Conservation (phyloP, 2,113 vertebrate species). For the Sminthopsis crassicaudata region DNA sequence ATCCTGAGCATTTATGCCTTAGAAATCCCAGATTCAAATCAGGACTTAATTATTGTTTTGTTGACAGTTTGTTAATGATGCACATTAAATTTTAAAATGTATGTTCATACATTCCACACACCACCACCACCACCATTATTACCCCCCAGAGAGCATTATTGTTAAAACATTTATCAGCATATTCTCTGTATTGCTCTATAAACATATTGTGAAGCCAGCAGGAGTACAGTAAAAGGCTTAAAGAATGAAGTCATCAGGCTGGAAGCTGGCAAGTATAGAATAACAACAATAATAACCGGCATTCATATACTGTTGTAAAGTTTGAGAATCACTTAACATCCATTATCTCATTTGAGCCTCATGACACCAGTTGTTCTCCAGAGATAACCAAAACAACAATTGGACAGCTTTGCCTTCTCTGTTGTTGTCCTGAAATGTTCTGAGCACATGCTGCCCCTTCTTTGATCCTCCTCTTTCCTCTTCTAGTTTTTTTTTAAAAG, state of each 20-base stretch:
- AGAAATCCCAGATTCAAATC: not conserved
- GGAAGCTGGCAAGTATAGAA: not conserved
- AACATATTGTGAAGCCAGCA: not conserved
- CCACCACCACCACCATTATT: too few relatives aligned
- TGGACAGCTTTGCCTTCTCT: not conserved
- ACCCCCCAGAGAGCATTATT: not conserved
- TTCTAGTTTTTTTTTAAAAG: not conserved
- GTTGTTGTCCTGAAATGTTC: not conserved
- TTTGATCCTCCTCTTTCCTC: not conserved
- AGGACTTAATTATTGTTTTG: not conserved
- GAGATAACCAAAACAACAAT: not conserved
- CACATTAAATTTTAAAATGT: not conserved
- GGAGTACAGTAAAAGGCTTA: not conserved
- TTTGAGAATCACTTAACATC: not conserved
- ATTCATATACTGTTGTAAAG: not conserved
- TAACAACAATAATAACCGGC: not conserved
- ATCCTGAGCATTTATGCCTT: not conserved
- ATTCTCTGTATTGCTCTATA: not conserved
- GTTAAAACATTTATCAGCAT: not conserved
- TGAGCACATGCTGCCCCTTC: not conserved
- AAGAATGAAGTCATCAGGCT: not conserved
- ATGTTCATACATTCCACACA: not conserved
- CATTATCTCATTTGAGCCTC: not conserved
- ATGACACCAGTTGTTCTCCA: not conserved
- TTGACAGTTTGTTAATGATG: not conserved